phyloP scores from a whole-genome alignment of 2,888 invertebrate genomes.

The Atethmia centrago region DNA sequence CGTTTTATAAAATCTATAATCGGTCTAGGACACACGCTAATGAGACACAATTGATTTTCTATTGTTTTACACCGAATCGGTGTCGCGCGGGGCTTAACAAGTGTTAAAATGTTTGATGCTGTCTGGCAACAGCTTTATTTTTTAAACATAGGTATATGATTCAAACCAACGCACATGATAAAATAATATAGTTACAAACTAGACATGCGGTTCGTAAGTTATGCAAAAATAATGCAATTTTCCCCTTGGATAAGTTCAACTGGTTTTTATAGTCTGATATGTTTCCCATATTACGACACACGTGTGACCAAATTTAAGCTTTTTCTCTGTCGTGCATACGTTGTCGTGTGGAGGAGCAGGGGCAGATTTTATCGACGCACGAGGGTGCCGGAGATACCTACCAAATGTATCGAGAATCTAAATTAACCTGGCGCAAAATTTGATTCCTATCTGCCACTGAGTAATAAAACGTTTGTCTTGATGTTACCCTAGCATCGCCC shows the following conservation, averaged over 20 bases:
- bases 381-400: conserved; percentile 66
- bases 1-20: neutral
- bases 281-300: conserved; percentile 67
- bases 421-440: conserved; percentile 72
- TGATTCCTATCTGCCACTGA: conserved; percentile 70
- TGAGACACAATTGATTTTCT: too few species aligned
- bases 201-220: conserved; percentile 31
- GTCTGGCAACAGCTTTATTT: neutral
- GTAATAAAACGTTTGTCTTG: conserved; percentile 67
- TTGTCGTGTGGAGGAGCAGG: conserved; percentile 66
- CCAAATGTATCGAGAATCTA: conserved; percentile 73
- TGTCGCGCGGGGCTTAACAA: too few species aligned
- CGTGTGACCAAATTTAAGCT: conserved; percentile 72
- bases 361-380: conserved; percentile 74
- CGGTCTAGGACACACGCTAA: too few species aligned
- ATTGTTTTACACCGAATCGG: too few species aligned
- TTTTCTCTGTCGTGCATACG: conserved; percentile 69
- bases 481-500: conserved; percentile 24
- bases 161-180: neutral
- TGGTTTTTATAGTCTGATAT: conserved; percentile 64
- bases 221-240: conserved; percentile 64
- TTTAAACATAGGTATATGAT: neutral
- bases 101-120: neutral
- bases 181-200: conserved; percentile 30
- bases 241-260: conserved; percentile 59